These are phyloP conservation scores for Tachycineta bicolor DNA, from an alignment of 2,113 vertebrate species.

Conservation along the genomic window DNA sequence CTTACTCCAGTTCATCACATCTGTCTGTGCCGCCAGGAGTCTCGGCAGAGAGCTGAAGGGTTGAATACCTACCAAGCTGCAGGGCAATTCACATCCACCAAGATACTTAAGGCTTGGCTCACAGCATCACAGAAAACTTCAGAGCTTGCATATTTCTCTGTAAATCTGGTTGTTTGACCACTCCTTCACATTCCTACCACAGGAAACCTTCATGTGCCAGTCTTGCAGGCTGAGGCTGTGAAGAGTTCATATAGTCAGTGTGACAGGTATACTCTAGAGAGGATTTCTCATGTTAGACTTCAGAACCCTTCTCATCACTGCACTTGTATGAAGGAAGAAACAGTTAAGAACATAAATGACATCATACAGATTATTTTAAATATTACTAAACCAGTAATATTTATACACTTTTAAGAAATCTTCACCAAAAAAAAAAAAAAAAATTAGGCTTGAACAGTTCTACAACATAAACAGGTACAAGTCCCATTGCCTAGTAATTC, in stretches of 20 bases:
- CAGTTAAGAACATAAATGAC: not conserved
- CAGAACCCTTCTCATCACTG: not conserved
- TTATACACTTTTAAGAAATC: not conserved
- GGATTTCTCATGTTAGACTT: not conserved
- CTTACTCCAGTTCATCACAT: not conserved
- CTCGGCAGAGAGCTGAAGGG: not conserved
- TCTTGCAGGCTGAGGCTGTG: rapidly evolving
- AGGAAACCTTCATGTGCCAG: not conserved
- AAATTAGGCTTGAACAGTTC: not conserved
- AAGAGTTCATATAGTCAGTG: not conserved
- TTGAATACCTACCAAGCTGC: not conserved
- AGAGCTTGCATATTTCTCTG: not conserved
- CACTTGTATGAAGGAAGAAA: not conserved
- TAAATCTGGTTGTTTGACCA: not conserved
- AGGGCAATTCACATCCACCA: not conserved
- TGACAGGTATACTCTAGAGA: not conserved
- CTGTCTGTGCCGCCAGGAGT: not conserved
- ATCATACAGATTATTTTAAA: not conserved
- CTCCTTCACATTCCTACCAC: not conserved
- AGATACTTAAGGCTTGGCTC: not conserved
- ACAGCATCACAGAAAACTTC: not conserved
- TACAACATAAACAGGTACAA: not conserved
- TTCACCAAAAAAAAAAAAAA: not conserved
- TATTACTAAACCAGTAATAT: not conserved
- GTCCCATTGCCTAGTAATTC: not conserved